Conservation (phyloP, 1,140 invertebrate genomes). For the Ceratina australensis region DNA sequence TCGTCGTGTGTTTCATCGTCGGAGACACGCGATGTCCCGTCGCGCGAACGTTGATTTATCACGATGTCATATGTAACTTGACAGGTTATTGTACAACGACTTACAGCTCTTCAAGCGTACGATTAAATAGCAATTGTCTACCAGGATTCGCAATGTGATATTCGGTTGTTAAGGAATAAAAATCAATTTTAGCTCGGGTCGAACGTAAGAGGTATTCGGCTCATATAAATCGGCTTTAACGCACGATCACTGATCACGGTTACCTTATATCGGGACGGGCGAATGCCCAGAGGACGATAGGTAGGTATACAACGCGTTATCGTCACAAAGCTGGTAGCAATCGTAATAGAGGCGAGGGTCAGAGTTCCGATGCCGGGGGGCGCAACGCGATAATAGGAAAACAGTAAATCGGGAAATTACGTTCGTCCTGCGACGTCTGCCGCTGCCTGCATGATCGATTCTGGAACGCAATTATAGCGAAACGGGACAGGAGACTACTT, state of each 20-base stretch:
- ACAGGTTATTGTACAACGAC: too few relatives aligned
- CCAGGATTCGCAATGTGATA: too few relatives aligned
- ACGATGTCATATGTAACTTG: too few relatives aligned
- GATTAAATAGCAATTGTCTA: too few relatives aligned
- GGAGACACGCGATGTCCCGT: background rate
- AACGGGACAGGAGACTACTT: background rate
- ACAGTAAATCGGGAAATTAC: slow-evolving; percentile 65
- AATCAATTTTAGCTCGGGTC: too few relatives aligned
- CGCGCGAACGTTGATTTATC: too few relatives aligned
- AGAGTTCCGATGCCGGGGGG: slow-evolving; percentile 1
- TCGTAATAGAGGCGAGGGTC: slow-evolving; percentile 18
- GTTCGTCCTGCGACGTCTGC: slow-evolving; percentile 43
- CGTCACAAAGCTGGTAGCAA: slow-evolving; percentile 32
- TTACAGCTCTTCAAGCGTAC: too few relatives aligned
- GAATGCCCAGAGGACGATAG: slow-evolving; percentile 1
- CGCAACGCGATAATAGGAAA: slow-evolving; percentile 58
- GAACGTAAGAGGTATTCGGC: too few relatives aligned
- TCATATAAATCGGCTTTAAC: background rate
- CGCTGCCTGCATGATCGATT: slow-evolving; percentile 44
- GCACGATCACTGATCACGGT: background rate
- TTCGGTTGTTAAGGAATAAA: too few relatives aligned
- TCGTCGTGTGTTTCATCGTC: background rate
- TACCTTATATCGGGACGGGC: background rate
- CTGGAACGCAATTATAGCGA: slow-evolving; percentile 52
- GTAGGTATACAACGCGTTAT: slow-evolving; percentile 31